A percentile compares a stretch with the other conserved stretches of the same genome.
Conservation (phyloP, 2,888 invertebrate genomes). For the Seira sanloemensis region DNA sequence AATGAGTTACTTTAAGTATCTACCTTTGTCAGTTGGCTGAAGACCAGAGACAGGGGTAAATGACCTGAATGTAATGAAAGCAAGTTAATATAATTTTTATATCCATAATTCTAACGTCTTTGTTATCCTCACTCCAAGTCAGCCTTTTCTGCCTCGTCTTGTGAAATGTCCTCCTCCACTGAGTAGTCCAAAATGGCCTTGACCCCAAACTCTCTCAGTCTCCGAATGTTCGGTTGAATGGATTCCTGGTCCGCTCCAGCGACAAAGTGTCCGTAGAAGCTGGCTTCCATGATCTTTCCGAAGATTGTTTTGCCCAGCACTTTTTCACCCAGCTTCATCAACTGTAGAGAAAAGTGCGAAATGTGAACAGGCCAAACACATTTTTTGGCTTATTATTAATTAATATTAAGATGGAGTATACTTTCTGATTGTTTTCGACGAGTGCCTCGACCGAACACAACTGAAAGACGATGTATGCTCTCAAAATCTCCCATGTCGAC, state of each 20-base stretch:
- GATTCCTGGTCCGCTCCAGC: slow-evolving; percentile 95
- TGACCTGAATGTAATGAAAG: slow-evolving; percentile 36
- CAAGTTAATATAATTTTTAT: not conserved
- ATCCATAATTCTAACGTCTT: no score
- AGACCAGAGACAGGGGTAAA: slow-evolving; percentile 59
- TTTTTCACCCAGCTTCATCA: slow-evolving; percentile 87
- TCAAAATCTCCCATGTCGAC: slow-evolving; percentile 91
- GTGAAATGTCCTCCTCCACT: slow-evolving; percentile 95
- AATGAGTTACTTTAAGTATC: slow-evolving; percentile 21
- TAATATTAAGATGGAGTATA: slow-evolving; percentile 75
- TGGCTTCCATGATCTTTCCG: slow-evolving; percentile 89
- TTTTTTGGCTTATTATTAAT: no score
- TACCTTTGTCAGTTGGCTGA: slow-evolving; percentile 60
- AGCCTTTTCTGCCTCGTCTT: slow-evolving; percentile 94
- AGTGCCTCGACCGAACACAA: slow-evolving; percentile 91
- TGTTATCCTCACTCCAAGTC: slow-evolving; percentile 96
- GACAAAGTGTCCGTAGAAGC: slow-evolving; percentile 99
- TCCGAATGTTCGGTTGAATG: slow-evolving; percentile 89
- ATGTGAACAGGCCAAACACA: no score
- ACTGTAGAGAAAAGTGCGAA: slow-evolving; percentile 79
- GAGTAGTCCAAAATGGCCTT: slow-evolving; percentile 99
- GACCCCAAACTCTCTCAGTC: slow-evolving; percentile 95
- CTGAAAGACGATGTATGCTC: slow-evolving; percentile 94
- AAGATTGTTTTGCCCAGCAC: slow-evolving; percentile 90
- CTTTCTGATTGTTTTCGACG: slow-evolving; percentile 95